Percentiles rank a stretch among this genome's conserved stretches.
Evolutionary conservation across 1,140 invertebrate genomes (phyloP).

Genomic region (Chionoecetes opilio): DNA sequence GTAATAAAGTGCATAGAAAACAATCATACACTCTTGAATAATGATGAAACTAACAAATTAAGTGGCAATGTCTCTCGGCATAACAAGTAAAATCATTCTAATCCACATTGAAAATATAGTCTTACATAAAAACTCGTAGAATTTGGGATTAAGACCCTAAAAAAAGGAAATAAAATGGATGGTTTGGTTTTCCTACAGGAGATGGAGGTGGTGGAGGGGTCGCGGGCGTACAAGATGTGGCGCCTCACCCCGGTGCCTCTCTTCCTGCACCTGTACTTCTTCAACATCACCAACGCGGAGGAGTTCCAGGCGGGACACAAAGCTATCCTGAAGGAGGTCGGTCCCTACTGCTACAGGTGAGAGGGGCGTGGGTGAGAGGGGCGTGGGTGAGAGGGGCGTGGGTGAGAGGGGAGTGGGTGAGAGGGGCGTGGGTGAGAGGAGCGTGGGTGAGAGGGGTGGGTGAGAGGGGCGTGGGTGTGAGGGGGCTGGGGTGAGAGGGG

Average conservation of each 20-base stretch:
- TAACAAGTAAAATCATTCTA: too few species aligned
- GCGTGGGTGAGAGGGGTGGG: too few species aligned
- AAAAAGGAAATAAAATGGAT: not conserved
- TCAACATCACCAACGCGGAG: constrained; percentile 85
- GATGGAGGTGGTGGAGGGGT: constrained; percentile 45
- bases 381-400: too few species aligned
- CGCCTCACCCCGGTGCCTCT: constrained; percentile 83
- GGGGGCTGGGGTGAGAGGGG: not conserved
- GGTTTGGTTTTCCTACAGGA: not conserved
- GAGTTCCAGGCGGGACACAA: constrained; percentile 84
- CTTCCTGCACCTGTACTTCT: constrained; percentile 85
- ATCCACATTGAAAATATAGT: too few species aligned
- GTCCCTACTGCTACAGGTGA: constrained; percentile 85
- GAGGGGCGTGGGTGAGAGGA: not conserved
- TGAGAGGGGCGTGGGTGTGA: not conserved
- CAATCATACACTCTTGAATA: too few species aligned
- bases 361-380: not conserved
- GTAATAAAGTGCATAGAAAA: too few species aligned
- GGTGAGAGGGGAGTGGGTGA: not conserved
- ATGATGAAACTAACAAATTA: too few species aligned
- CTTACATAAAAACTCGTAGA: too few species aligned
- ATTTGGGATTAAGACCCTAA: too few species aligned
- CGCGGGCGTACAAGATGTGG: constrained; percentile 58
- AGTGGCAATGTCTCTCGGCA: too few species aligned
- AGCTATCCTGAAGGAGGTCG: constrained; percentile 84